Conservation (phyloP, 2,888 invertebrate species). For the Caenorhabditis becei region DNA sequence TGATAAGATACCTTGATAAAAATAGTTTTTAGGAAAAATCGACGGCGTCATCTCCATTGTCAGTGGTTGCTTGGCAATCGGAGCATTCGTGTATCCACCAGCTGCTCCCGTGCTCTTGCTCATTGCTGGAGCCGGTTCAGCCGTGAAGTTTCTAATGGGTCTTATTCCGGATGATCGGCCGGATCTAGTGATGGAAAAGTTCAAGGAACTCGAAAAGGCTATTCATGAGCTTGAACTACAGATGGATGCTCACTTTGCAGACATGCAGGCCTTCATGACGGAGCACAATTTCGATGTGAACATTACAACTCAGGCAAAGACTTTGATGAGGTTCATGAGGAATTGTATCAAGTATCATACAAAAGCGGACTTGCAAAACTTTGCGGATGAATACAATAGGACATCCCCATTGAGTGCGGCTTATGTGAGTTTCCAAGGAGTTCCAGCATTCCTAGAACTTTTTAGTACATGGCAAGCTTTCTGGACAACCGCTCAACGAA, state of each 20-base stretch:
- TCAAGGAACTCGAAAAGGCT: slow-evolving; percentile 2
- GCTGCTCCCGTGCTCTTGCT: neutral
- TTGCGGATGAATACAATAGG: neutral
- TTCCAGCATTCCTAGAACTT: no score
- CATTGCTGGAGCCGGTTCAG: neutral
- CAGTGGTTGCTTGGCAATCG: slow-evolving; percentile 3
- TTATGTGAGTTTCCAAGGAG: neutral
- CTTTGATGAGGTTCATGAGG: neutral
- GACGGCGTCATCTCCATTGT: neutral
- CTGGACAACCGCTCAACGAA: neutral
- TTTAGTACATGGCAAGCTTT: neutral
- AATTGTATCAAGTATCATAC: neutral
- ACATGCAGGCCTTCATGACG: neutral
- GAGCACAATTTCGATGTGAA: neutral
- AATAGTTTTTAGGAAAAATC: no score
- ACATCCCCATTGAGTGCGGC: neutral
- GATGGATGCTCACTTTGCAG: neutral
- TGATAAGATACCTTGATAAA: no score
- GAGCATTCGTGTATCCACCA: slow-evolving; percentile 1
- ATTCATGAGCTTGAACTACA: neutral
- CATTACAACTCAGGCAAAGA: neutral
- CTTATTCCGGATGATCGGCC: neutral
- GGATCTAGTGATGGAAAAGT: slow-evolving; percentile 3
- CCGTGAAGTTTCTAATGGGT: neutral
- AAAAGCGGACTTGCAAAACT: neutral